Conservation (phyloP, 1,140 invertebrate genomes). For the Heliconius melpomene region DNA sequence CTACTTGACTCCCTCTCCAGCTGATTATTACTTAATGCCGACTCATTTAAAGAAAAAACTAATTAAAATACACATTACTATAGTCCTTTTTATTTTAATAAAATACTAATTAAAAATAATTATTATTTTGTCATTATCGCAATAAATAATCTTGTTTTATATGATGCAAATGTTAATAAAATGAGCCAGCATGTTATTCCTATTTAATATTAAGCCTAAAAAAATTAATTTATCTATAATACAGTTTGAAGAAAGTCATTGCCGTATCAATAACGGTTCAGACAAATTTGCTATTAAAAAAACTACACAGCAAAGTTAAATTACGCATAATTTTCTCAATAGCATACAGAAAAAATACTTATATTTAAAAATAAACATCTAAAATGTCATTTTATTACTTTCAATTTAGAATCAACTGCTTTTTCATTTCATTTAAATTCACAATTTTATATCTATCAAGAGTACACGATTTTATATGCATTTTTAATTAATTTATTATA, state of each 20-base stretch:
- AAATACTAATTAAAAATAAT: neutral
- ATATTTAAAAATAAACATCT: constrained; percentile 51
- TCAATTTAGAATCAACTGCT: constrained; percentile 80
- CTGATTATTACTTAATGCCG: constrained; percentile 54
- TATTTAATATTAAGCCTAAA: constrained; percentile 50
- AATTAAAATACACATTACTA: constrained; percentile 2
- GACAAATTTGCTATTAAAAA: neutral
- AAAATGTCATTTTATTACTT: constrained; percentile 77
- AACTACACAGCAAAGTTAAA: neutral
- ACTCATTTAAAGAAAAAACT: constrained; percentile 43
- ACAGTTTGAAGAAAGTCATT: neutral
- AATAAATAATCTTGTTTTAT: neutral
- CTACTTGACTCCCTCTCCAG: constrained; percentile 71
- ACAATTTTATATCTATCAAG: constrained; percentile 70
- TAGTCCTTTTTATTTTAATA: neutral
- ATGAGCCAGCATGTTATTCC: constrained; percentile 50
- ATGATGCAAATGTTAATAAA: constrained; percentile 33
- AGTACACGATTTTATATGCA: constrained; percentile 58
- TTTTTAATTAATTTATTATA: constrained; percentile 62
- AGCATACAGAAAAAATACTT: constrained; percentile 35
- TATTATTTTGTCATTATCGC: neutral
- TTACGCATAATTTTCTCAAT: constrained; percentile 38
- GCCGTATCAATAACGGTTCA: neutral
- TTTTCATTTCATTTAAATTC: constrained; percentile 68
- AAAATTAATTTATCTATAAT: constrained; percentile 41